These are phyloP conservation scores for Zoanthus solanderi DNA, from an alignment of 92 coral and sea anemone genomes.

Conservation along the genomic window DNA sequence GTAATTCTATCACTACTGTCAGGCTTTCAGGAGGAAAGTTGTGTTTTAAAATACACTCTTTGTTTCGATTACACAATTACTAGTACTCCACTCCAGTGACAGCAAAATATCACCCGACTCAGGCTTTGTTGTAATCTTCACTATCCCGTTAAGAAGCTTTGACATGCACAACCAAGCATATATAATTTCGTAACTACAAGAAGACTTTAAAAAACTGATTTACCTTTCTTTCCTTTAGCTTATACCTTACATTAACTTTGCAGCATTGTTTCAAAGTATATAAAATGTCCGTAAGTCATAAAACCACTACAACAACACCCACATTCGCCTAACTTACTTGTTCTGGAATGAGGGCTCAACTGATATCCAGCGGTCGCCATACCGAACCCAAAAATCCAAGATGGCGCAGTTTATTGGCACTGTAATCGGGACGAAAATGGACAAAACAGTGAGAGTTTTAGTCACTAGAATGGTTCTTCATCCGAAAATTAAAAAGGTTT, in stretches of 20 bases:
- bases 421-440: slow-evolving; percentile 99
- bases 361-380: slow-evolving; percentile 21
- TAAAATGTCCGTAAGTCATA: background rate
- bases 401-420: slow-evolving; percentile 99
- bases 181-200: background rate
- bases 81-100: too few relatives aligned
- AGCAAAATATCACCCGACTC: too few relatives aligned
- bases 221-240: background rate
- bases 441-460: slow-evolving; percentile 96
- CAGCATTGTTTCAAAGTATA: background rate
- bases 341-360: background rate
- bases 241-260: background rate
- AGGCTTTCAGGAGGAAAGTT: too few relatives aligned
- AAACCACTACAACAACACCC: background rate
- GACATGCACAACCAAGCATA: background rate
- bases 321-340: background rate
- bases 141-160: too few relatives aligned
- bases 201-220: background rate
- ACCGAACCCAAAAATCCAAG: slow-evolving; percentile 57
- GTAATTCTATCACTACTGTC: too few relatives aligned
- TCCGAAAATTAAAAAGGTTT: slow-evolving; percentile 84
- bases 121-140: too few relatives aligned
- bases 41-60: too few relatives aligned
- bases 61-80: too few relatives aligned
- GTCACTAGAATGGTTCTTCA: slow-evolving; percentile 95